phyloP scores from a whole-genome alignment of 1,140 invertebrate species.

The Brachionus sp. region DNA sequence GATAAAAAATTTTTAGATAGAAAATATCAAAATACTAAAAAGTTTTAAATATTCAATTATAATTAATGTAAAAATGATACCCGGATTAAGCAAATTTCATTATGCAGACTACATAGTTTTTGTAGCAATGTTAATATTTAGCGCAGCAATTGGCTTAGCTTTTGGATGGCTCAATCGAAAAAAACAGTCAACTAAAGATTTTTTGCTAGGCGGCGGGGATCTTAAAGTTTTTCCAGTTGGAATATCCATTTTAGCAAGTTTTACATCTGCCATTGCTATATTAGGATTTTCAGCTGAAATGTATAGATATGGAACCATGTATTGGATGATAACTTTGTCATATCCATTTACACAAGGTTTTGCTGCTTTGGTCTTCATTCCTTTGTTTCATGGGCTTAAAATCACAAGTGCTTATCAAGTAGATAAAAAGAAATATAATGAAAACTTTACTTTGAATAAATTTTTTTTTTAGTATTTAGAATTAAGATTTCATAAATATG shows the following conservation, averaged over 20 bases:
- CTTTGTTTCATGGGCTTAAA: conserved; percentile 55
- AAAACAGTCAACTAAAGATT: conserved; percentile 29
- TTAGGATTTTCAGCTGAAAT: conserved; percentile 57
- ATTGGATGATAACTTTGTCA: conserved; percentile 49
- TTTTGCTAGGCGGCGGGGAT: conserved; percentile 45
- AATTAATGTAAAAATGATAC: background rate
- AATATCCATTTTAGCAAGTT: conserved; percentile 57
- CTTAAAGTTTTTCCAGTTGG: conserved; percentile 52
- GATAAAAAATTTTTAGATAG: background rate
- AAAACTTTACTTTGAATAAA: background rate
- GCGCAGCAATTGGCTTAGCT: conserved; percentile 25
- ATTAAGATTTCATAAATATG: conserved; percentile 29
- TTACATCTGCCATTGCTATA: conserved; percentile 60
- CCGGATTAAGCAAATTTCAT: background rate
- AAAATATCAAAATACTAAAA: background rate
- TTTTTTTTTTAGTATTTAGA: conserved; percentile 64
- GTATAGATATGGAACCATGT: conserved; percentile 53
- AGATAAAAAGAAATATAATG: background rate
- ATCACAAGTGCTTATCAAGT: conserved; percentile 55
- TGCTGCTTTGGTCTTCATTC: conserved; percentile 52
- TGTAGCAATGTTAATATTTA: background rate
- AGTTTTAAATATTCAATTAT: background rate
- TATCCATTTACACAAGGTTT: conserved; percentile 45
- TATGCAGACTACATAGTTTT: conserved; percentile 45
- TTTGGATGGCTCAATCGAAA: conserved; percentile 29